Evolutionary conservation across 2,888 invertebrate genomes (phyloP).

Genomic region (Papilio protenor): DNA sequence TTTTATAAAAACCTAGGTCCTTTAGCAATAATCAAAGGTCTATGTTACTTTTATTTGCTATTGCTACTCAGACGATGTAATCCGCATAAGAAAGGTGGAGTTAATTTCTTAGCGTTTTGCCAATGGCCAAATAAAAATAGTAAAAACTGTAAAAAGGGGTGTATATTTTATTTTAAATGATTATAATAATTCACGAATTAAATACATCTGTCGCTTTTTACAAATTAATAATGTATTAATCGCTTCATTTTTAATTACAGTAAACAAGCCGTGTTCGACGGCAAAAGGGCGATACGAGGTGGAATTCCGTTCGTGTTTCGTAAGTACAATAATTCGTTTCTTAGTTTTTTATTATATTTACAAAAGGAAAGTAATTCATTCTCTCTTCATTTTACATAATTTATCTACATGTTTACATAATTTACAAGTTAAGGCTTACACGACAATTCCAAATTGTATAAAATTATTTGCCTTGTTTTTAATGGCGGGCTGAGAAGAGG

Average conservation of each 20-base stretch:
- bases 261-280: slow-evolving; percentile 98
- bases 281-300: slow-evolving; percentile 97
- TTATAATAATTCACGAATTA: neutral
- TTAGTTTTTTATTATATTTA: neutral
- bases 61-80: too few species aligned
- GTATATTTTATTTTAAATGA: too few species aligned
- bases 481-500: too few species aligned
- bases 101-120: too few species aligned
- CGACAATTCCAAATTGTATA: neutral
- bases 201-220: neutral
- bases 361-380: slow-evolving; percentile 11
- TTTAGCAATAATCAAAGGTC: too few species aligned
- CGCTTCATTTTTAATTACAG: slow-evolving; percentile 77
- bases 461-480: neutral
- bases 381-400: neutral
- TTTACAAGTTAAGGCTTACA: neutral
- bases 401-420: neutral
- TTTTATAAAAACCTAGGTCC: too few species aligned
- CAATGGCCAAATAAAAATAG: too few species aligned
- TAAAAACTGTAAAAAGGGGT: too few species aligned
- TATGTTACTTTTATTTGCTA: too few species aligned
- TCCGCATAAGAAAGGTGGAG: too few species aligned
- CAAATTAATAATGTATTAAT: slow-evolving; percentile 13
- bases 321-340: slow-evolving; percentile 85
- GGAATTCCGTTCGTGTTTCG: slow-evolving; percentile 99